phyloP scores from a whole-genome alignment of 2,888 invertebrate genomes.

The Venusia cambrica region DNA sequence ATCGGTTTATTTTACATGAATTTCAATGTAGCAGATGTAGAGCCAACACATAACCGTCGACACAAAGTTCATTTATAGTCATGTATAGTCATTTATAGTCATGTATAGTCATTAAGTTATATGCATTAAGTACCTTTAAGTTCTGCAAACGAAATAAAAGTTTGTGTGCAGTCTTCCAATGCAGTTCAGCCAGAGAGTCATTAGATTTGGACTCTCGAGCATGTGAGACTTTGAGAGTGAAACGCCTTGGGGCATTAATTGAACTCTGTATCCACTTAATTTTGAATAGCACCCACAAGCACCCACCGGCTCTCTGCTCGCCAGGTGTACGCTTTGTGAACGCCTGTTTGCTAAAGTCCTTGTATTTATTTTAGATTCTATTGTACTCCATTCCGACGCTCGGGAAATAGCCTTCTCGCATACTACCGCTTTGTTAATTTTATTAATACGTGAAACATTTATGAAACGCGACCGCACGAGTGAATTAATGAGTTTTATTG shows the following conservation, averaged over 20 bases:
- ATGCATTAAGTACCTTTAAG: no score
- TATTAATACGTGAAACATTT: conserved; percentile 81
- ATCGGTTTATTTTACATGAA: no score
- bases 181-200: conserved; percentile 14
- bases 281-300: conserved; percentile 50
- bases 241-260: conserved; percentile 57
- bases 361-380: conserved; percentile 79
- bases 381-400: conserved; percentile 71
- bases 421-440: conserved; percentile 76
- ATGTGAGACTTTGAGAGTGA: conserved; percentile 33
- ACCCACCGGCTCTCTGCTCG: conserved; percentile 41
- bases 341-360: conserved; percentile 75
- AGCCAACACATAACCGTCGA: no score
- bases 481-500: conserved; percentile 79
- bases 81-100: no score
- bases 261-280: conserved; percentile 65
- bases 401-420: conserved; percentile 71
- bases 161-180: conserved; percentile 6
- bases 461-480: conserved; percentile 73
- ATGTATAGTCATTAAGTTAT: no score
- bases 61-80: no score
- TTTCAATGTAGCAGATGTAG: no score
- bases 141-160: conserved; percentile 13
- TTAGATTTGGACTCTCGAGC: conserved; percentile 20
- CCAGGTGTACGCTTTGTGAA: conserved; percentile 74